A percentile compares a stretch with the other conserved stretches of the same genome.
Evolutionary conservation across 2,113 vertebrate species (phyloP).

Genomic region (Boleophthalmus pectinirostris): DNA sequence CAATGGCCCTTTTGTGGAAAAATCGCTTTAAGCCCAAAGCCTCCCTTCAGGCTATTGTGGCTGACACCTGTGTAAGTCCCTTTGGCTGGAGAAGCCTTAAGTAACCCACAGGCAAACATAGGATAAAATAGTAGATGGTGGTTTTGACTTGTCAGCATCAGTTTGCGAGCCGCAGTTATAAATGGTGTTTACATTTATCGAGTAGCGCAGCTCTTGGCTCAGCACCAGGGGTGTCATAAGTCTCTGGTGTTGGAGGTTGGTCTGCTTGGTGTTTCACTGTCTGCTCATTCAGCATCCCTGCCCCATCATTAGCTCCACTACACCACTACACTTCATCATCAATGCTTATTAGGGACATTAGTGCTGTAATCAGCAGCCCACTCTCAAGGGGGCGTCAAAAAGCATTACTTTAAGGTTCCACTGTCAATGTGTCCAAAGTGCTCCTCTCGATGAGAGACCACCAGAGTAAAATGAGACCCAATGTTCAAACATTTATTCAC

Average conservation of each 20-base stretch:
- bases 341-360: conserved; percentile 68
- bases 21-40: not conserved
- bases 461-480: not conserved
- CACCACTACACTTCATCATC: conserved; percentile 60
- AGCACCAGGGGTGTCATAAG: conserved; percentile 35
- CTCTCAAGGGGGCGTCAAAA: conserved; percentile 46
- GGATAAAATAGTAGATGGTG: conserved; percentile 17
- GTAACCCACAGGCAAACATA: not conserved
- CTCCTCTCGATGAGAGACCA: not conserved
- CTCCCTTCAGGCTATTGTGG: not conserved
- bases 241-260: conserved; percentile 40
- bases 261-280: conserved; percentile 18
- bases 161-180: conserved; percentile 40
- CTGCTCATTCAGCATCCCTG: conserved; percentile 47
- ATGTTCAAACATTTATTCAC: not conserved
- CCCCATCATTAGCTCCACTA: conserved; percentile 49
- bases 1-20: not conserved
- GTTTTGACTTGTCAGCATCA: conserved; percentile 38
- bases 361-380: conserved; percentile 62
- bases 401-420: conserved; percentile 32
- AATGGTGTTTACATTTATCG: conserved; percentile 49
- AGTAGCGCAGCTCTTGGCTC: conserved; percentile 23
- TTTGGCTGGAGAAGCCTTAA: conserved; percentile 1
- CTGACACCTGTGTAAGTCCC: not conserved
- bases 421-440: conserved; percentile 5